Evolutionary conservation across 2,797 vertebrate genomes (phyloP).

Genomic region (Myripristis murdjan): DNA sequence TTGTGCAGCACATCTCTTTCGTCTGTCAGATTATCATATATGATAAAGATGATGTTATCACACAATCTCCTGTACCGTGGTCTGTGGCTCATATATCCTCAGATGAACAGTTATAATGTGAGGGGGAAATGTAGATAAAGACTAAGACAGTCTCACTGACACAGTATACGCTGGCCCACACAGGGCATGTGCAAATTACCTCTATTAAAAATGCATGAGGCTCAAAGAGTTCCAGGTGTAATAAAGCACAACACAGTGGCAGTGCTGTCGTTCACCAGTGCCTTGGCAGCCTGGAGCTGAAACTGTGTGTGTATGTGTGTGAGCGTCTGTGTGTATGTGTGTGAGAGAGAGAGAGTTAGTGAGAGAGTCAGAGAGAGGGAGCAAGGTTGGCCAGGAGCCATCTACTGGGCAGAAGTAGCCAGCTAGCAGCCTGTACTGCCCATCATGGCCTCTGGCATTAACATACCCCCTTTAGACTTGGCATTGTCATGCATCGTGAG

Average conservation of each 20-base stretch:
- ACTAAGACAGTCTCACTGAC: slow-evolving; percentile 59
- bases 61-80: slow-evolving; percentile 59
- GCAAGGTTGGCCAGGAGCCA: slow-evolving; percentile 36
- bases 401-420: slow-evolving; percentile 58
- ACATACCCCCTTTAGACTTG: slow-evolving; percentile 4
- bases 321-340: slow-evolving; percentile 13
- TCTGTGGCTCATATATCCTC: slow-evolving; percentile 58
- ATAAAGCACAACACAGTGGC: slow-evolving; percentile 80
- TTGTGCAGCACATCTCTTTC: slow-evolving; percentile 1
- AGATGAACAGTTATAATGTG: slow-evolving; percentile 62
- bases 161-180: slow-evolving; percentile 62
- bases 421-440: slow-evolving; percentile 42
- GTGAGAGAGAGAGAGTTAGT: slow-evolving; percentile 28
- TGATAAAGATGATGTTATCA: slow-evolving; percentile 65
- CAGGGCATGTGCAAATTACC: slow-evolving; percentile 81
- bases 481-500: slow-evolving; percentile 1
- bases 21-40: slow-evolving; percentile 32
- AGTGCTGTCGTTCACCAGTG: slow-evolving; percentile 66
- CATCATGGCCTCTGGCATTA: slow-evolving; percentile 49
- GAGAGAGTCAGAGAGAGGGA: slow-evolving; percentile 4
- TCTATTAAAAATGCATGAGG: slow-evolving; percentile 88
- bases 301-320: no score
- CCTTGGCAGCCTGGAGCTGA: slow-evolving; percentile 59
- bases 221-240: slow-evolving; percentile 82
- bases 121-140: slow-evolving; percentile 70